phyloP scores from a whole-genome alignment of 2,113 vertebrate genomes.

The Oreochromis spilurus region DNA sequence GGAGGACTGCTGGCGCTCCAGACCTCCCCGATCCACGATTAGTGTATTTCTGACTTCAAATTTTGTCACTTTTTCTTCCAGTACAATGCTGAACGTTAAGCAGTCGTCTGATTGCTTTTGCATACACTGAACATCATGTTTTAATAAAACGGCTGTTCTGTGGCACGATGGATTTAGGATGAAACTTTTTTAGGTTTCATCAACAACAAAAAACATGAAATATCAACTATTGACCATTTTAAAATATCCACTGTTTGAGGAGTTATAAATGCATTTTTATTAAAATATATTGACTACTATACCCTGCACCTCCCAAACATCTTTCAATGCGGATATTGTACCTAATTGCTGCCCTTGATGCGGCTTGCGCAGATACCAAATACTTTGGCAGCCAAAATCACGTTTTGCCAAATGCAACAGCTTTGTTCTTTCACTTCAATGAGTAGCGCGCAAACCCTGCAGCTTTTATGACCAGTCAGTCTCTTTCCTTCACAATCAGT shows the following conservation, averaged over 20 bases:
- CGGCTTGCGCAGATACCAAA: neutral
- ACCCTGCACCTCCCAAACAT: neutral
- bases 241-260: neutral
- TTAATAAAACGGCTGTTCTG: neutral
- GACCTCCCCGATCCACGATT: constrained; percentile 15
- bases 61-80: neutral
- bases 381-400: constrained; percentile 25
- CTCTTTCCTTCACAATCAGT: constrained; percentile 6
- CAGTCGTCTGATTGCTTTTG: neutral
- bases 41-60: constrained; percentile 17
- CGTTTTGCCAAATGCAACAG: constrained; percentile 57
- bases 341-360: neutral
- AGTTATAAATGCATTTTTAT: neutral
- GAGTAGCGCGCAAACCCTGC: neutral
- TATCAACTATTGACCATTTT: neutral
- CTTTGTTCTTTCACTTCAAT: constrained; percentile 60
- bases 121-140: neutral
- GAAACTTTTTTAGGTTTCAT: neutral
- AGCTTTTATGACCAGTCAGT: constrained; percentile 16
- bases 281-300: neutral
- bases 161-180: neutral
- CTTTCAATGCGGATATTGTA: neutral
- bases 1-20: constrained; percentile 56
- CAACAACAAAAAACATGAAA: neutral
- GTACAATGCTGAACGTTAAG: neutral